Percentiles rank a stretch among this genome's conserved stretches.
phyloP scores from a whole-genome alignment of 2,797 vertebrate genomes.

The Leptatherina wallacei region DNA sequence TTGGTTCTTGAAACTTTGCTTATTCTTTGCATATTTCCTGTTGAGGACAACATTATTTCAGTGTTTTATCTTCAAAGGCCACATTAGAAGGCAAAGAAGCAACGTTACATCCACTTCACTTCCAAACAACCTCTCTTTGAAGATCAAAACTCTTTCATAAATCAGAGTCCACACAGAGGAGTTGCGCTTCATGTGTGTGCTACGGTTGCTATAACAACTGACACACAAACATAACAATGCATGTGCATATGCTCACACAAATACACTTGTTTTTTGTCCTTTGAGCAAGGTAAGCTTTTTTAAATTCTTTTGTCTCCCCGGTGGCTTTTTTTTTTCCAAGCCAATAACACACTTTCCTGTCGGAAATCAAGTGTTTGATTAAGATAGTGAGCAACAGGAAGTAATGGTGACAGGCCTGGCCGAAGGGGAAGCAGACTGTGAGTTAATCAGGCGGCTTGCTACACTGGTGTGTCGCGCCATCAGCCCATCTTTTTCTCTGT shows the following conservation, averaged over 20 bases:
- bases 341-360: constrained; percentile 73
- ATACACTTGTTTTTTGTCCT: constrained; percentile 48
- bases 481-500: constrained; percentile 66
- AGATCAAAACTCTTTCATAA: constrained; percentile 73
- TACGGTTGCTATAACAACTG: constrained; percentile 54
- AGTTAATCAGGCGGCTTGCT: constrained; percentile 72
- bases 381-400: constrained; percentile 87
- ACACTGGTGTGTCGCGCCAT: constrained; percentile 64
- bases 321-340: constrained; percentile 51
- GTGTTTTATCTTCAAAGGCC: constrained; percentile 69
- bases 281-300: constrained; percentile 44
- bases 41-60: constrained; percentile 43
- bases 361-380: constrained; percentile 86
- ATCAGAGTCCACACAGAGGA: constrained; percentile 68
- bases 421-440: constrained; percentile 74
- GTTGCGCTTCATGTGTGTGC: constrained; percentile 42
- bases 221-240: constrained; percentile 44
- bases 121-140: constrained; percentile 69
- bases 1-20: constrained; percentile 26
- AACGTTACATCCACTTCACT: constrained; percentile 39
- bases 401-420: constrained; percentile 78
- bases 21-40: constrained; percentile 41
- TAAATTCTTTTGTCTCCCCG: constrained; percentile 34
- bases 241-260: constrained; percentile 16
- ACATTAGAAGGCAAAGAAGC: constrained; percentile 53